These are phyloP conservation scores for Epizoanthus scotinus DNA, from an alignment of 92 coral and sea anemone species.

Conservation along the genomic window DNA sequence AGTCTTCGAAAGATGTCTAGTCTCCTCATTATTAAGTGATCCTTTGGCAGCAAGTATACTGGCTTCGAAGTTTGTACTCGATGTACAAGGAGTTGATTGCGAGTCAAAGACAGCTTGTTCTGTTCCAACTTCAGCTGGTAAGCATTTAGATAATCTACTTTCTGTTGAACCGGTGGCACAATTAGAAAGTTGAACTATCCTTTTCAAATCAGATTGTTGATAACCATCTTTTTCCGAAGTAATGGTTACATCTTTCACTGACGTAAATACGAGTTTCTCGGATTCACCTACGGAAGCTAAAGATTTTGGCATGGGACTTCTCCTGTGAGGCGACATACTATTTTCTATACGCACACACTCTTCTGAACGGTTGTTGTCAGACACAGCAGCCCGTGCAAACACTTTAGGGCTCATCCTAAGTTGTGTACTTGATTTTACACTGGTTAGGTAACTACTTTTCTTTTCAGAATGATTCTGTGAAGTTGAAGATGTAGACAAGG, in stretches of 20 bases:
- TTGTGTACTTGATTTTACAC: neutral
- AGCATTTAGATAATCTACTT: neutral
- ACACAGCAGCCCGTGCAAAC: conserved; percentile 4
- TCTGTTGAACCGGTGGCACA: neutral
- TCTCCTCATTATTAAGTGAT: conserved; percentile 23
- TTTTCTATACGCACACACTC: neutral
- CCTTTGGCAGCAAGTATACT: neutral
- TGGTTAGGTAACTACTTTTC: neutral
- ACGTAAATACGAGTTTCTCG: neutral
- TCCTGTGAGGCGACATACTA: conserved; percentile 32
- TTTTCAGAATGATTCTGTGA: conserved; percentile 2
- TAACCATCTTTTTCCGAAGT: neutral
- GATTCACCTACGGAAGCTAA: neutral
- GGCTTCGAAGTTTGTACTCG: neutral
- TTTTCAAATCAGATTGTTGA: neutral
- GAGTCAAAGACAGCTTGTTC: conserved; percentile 4
- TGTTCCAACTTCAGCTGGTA: neutral
- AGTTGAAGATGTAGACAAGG: conserved; percentile 16
- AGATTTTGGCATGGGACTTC: conserved; percentile 19
- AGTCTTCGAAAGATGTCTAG: conserved; percentile 50
- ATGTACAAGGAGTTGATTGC: neutral
- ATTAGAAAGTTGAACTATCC: neutral
- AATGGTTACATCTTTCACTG: conserved; percentile 4
- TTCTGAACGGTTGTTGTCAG: neutral
- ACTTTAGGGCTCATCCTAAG: conserved; percentile 26